A percentile compares a stretch with the other conserved stretches of the same genome.
These are phyloP conservation scores for Phaethon lepturus DNA, from an alignment of 2,113 vertebrate species.

Conservation along the genomic window DNA sequence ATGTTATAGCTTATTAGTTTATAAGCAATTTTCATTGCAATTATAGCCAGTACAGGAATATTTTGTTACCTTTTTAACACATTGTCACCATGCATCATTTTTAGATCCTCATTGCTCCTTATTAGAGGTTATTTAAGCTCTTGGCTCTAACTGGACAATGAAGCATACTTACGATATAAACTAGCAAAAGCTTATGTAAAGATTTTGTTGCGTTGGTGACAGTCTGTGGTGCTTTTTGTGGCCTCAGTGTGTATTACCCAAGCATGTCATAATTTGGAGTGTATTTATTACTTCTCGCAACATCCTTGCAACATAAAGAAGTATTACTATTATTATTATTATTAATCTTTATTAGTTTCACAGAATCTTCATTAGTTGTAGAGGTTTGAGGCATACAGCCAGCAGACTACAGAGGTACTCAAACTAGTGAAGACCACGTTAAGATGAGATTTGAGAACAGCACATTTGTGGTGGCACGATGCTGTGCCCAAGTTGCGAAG, in stretches of 20 bases:
- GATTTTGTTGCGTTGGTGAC: background rate
- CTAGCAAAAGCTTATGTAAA: background rate
- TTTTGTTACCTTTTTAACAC: constrained; percentile 18
- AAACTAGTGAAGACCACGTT: background rate
- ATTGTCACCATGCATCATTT: constrained; percentile 8
- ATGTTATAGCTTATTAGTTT: constrained; percentile 34
- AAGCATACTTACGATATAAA: background rate
- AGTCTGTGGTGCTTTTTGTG: background rate
- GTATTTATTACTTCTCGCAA: background rate
- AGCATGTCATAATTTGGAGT: background rate
- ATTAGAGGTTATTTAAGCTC: constrained; percentile 12
- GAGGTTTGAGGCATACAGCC: background rate
- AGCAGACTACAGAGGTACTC: background rate
- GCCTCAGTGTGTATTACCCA: background rate
- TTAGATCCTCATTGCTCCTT: constrained; percentile 33
- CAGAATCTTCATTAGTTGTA: background rate
- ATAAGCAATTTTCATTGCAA: constrained; percentile 7
- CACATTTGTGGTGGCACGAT: background rate
- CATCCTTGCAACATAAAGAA: background rate
- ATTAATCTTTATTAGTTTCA: background rate
- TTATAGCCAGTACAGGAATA: background rate
- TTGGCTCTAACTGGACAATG: background rate
- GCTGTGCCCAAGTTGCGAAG: background rate
- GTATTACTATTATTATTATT: background rate
- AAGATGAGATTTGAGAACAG: background rate